Evolutionary conservation across 1,140 invertebrate genomes (phyloP).

Genomic region (Carposina sasakii): DNA sequence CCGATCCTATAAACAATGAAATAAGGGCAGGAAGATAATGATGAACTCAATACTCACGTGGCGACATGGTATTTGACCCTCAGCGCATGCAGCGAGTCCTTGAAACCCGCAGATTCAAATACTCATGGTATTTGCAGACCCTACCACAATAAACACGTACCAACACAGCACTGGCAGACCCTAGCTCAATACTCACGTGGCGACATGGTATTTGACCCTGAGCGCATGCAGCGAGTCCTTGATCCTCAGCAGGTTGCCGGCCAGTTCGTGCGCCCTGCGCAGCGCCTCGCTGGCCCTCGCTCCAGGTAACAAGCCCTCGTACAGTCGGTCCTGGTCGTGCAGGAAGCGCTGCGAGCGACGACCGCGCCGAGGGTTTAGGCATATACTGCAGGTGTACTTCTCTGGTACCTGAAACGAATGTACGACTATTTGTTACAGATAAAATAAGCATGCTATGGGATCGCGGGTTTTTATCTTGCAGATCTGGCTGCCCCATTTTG

Average conservation of each 20-base stretch:
- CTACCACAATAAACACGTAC: not conserved
- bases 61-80: no score
- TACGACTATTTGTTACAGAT: no score
- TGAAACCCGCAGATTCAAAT: no score
- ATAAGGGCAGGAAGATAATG: no score
- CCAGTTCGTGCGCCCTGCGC: conserved; percentile 81
- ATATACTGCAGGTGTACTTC: conserved; percentile 92
- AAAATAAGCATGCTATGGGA: no score
- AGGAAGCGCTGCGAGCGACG: conserved; percentile 81
- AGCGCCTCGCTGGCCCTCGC: conserved; percentile 67
- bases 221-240: conserved; percentile 81
- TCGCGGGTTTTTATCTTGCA: no score
- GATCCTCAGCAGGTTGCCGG: conserved; percentile 79
- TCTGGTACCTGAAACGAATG: conserved; percentile 84
- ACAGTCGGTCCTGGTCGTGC: conserved; percentile 91
- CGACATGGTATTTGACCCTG: conserved; percentile 83
- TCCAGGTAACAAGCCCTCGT: conserved; percentile 83
- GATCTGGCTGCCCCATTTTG: no score
- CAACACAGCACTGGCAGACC: not conserved
- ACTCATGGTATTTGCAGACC: no score
- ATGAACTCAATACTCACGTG: conserved; percentile 73
- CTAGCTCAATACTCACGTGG: conserved; percentile 74
- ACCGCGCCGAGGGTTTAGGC: conserved; percentile 83
- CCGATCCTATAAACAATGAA: no score
- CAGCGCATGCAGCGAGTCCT: no score